These are phyloP conservation scores for Morpho helenor DNA, from an alignment of 2,888 invertebrate species.

Conservation along the genomic window DNA sequence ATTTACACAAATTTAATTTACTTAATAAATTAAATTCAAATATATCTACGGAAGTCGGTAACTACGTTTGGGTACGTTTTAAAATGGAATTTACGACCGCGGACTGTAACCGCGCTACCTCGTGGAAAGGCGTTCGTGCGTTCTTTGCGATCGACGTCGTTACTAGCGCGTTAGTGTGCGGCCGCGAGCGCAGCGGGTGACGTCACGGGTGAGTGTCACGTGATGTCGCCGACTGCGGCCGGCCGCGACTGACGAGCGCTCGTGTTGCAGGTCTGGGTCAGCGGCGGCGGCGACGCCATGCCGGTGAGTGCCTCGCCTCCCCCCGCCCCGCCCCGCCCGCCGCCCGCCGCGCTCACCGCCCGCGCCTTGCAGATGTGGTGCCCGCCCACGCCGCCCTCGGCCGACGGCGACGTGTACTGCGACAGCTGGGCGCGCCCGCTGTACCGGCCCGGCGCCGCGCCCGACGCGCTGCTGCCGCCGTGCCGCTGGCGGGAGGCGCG, in stretches of 20 bases:
- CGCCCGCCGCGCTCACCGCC: no score
- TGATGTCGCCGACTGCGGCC: not conserved
- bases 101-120: no score
- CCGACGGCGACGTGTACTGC: constrained; percentile 94
- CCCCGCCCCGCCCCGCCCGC: constrained; percentile 9
- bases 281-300: constrained; percentile 86
- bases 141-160: not conserved
- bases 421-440: constrained; percentile 91
- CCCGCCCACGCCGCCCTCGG: constrained; percentile 97
- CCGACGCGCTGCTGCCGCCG: constrained; percentile 85
- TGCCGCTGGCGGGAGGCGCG: constrained; percentile 81
- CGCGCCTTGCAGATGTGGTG: constrained; percentile 89
- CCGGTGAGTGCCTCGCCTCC: constrained; percentile 82
- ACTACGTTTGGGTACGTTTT: no score
- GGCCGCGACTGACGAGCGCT: not conserved
- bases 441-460: constrained; percentile 86
- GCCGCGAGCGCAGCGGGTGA: no score
- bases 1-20: no score
- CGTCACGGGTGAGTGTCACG: constrained; percentile 1
- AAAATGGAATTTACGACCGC: no score
- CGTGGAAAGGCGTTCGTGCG: not conserved
- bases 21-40: no score
- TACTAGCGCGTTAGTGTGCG: not conserved
- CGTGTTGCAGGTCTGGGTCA: constrained; percentile 85
- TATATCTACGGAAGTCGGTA: no score